Evolutionary conservation across 1,140 invertebrate genomes (phyloP), one percentile per base, ranked within the genome.

Genomic region (Bacillus rossius): DNA sequence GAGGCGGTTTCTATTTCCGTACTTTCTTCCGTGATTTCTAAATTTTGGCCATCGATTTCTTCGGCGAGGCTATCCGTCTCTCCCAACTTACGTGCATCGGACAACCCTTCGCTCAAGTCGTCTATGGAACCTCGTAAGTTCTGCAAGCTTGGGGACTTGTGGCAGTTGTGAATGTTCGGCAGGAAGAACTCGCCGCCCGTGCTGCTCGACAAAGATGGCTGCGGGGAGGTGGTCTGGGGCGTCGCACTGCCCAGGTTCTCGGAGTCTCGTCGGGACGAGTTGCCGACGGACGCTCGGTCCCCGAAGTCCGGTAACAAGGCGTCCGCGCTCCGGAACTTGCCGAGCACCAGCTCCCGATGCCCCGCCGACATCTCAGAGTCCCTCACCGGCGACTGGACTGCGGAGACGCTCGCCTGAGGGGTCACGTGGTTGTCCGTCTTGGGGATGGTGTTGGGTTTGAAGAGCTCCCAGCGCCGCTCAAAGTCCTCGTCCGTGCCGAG

Each of bases 391-490:
- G 29, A 34, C 10, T 34, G 29, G 10, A 34, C 10, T 7, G 29
- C 29, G 29, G 29, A 34, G 4, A 34, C 29, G 10, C 29, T 34
- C 29, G 10, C 10, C 10, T 34, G 40, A 8, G 43, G 19, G 8
- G 17, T 49, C 19, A 57, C 13, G 65, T 76, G 74, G 58, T 79
- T 80, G 63, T 82, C 80, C 34, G 77, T 71, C 55, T 80, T 81
- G 5, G 81, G 75, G 42, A 82, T 79, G 45, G 75, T 76, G 69
- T 85, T 85, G 19, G 80, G 84, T 69, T 82, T 83, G 25, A 85
- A 74, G 38, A 69, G 77, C 55, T 83, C 80, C 84, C 84, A 88
- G 41, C 85, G 78, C 25, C 77, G 76, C 59, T 89, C 85, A 66
- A 89, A 89, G 66, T 87, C 84, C 41, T 78, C 73, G 40, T 75